Evolutionary conservation across 1,140 invertebrate genomes (phyloP), one percentile per base, ranked within the genome.

Genomic region (Heliconius nattereri): DNA sequence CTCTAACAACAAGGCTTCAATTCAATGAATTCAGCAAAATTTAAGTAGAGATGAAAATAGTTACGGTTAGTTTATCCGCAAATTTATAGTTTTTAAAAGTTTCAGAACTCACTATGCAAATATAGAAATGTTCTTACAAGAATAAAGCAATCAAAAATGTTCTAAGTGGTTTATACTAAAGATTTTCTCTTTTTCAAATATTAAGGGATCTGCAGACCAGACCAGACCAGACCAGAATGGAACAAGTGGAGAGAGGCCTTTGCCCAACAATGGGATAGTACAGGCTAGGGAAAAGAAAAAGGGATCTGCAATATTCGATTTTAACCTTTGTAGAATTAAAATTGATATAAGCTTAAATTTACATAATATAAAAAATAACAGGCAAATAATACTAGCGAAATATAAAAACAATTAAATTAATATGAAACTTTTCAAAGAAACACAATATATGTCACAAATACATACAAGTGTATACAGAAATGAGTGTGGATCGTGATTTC

Each of bases 401-500:
- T 60, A 60, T 60, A 23, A 60, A 60, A 60, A 60, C 54, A 60
- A 60, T 60, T 60, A 26, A 23, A 60, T 16, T 66, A 66, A 16
- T 66, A 66, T 26, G 23, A 35, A 35, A 35, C 5, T 29, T 66
- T 66, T 29, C 13, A 66, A 1, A 66, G 23, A 16, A 66, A 66
- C 5, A 66, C 11, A 66, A 66, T 66, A 26, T 16, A 29, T 29
- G 60, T 29, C 60, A 29, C 60, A 66, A 66, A 26, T 29, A 26
- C 23, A 29, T 29, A 16, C 8, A 23, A 23, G n/a, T 60, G 54
- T 60, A 23, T 49, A 76, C 71, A 76, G 32, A 75, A 32, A 72
- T 72, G 78, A 75, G 75, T 60, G 73, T 73, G 78, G 40, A 75
- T 79, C 78, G 11, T 74, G 78, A 76, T 76, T 76, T 54, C 60